A percentile compares a stretch with the other conserved stretches of the same genome.
phyloP scores from a whole-genome alignment of 2,113 vertebrate genomes.

The Oxyura jamaicensis region DNA sequence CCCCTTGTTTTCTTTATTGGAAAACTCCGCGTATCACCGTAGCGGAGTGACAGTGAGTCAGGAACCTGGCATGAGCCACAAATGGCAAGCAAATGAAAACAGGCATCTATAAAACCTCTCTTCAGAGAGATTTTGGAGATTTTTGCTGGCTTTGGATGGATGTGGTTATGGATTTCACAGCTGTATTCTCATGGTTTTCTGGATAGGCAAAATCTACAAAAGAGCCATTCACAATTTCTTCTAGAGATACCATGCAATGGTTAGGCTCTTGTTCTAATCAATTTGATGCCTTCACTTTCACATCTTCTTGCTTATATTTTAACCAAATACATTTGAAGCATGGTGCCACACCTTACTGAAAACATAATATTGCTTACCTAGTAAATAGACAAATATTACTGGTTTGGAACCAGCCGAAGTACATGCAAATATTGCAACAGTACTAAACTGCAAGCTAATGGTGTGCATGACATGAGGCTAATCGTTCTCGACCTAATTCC shows the following conservation, averaged over 20 bases:
- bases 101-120: not conserved
- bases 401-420: not conserved
- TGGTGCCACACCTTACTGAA: not conserved
- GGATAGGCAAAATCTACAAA: not conserved
- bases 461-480: not conserved
- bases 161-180: not conserved
- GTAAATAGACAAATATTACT: not conserved
- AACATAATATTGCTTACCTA: not conserved
- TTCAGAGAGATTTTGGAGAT: not conserved
- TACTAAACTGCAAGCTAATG: not conserved
- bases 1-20: constrained; percentile 49
- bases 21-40: not conserved
- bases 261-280: not conserved
- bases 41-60: constrained; percentile 30
- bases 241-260: not conserved
- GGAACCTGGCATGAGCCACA: constrained; percentile 37
- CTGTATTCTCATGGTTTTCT: not conserved
- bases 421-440: not conserved
- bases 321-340: not conserved
- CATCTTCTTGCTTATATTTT: not conserved
- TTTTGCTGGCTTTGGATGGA: not conserved
- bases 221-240: not conserved
- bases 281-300: not conserved
- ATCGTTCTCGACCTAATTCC: not conserved
- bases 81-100: constrained; percentile 17